These are phyloP conservation scores for Platyrinchus mystaceus DNA, from an alignment of 2,797 vertebrate genomes.

Conservation along the genomic window DNA sequence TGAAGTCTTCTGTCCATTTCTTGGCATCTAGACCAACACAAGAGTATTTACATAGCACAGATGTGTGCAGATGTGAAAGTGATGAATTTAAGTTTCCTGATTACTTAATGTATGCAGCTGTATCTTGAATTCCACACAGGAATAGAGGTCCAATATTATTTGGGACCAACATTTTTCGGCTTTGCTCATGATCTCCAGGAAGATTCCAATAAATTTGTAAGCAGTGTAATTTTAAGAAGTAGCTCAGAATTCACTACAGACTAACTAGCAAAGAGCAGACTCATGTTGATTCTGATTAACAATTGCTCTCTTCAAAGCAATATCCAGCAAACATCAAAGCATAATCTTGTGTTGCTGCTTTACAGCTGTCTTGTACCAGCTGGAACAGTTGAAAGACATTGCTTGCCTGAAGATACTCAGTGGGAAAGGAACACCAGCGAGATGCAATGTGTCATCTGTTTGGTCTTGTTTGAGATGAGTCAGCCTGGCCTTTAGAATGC, in stretches of 20 bases:
- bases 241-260: background rate
- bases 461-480: background rate
- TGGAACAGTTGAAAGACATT: background rate
- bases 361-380: background rate
- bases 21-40: background rate
- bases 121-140: background rate
- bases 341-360: background rate
- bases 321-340: background rate
- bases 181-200: background rate
- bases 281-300: background rate
- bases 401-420: background rate
- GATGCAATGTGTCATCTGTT: background rate
- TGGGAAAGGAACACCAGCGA: background rate
- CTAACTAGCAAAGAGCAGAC: background rate
- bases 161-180: background rate
- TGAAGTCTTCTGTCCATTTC: background rate
- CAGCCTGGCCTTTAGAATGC: background rate
- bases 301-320: background rate
- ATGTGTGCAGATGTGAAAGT: background rate
- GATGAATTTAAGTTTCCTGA: background rate
- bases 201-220: background rate
- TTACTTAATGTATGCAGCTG: background rate
- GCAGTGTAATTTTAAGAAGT: background rate
- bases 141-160: background rate
- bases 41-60: background rate